Evolutionary conservation across 2,888 invertebrate genomes (phyloP).

Genomic region (Aphidoletes aphidimyza): DNA sequence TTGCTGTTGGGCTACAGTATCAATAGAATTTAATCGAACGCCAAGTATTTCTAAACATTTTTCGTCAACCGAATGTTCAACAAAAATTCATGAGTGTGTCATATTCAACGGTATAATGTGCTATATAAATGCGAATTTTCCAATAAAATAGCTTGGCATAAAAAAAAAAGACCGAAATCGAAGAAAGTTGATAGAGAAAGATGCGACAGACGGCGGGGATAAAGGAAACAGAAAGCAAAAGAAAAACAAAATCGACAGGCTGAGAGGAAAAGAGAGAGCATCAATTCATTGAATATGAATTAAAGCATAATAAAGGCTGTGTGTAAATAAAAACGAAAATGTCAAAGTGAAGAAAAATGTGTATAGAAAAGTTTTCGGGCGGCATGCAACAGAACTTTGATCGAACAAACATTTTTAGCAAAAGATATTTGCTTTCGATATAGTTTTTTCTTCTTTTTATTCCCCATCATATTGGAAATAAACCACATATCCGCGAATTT

Average conservation of each 20-base stretch:
- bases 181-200: neutral
- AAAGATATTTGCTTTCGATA: neutral
- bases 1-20: neutral
- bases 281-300: constrained; percentile 18
- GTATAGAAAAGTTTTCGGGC: constrained; percentile 26
- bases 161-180: neutral
- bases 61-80: neutral
- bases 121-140: constrained; percentile 36
- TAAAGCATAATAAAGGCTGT: neutral
- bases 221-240: no score
- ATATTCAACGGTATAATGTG: constrained; percentile 24
- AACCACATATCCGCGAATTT: neutral
- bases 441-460: neutral
- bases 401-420: neutral
- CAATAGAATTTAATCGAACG: neutral
- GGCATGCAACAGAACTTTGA: constrained; percentile 22
- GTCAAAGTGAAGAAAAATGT: neutral
- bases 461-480: neutral
- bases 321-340: neutral
- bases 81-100: constrained; percentile 40
- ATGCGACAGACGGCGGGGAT: no score
- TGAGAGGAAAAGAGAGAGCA: neutral
- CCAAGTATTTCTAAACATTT: neutral
- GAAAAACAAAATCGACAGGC: no score
- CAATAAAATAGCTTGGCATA: neutral